Percentiles rank a stretch among this genome's conserved stretches.
phyloP scores from a whole-genome alignment of 2,888 invertebrate genomes.

The Stegophylla sp. region DNA sequence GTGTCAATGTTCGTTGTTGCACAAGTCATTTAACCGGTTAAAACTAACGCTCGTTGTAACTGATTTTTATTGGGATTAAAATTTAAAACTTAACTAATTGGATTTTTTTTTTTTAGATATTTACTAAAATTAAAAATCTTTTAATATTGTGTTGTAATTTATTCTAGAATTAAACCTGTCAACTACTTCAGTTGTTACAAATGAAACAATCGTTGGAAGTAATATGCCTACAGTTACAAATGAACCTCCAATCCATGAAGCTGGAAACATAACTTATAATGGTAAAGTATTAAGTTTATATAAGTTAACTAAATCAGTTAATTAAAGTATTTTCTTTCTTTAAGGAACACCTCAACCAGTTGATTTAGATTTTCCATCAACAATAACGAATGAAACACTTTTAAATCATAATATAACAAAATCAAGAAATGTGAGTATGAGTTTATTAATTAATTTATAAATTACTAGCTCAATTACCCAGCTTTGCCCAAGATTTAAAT shows the following conservation, averaged over 20 bases:
- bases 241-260: conserved; percentile 19
- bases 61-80: neutral
- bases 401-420: conserved; percentile 53
- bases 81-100: too few species aligned
- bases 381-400: conserved; percentile 47
- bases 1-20: too few species aligned
- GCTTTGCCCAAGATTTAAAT: too few species aligned
- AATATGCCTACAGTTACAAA: conserved; percentile 8
- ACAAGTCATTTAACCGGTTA: too few species aligned
- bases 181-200: neutral
- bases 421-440: conserved; percentile 48
- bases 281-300: conserved; percentile 11
- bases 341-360: conserved; percentile 21
- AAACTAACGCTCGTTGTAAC: too few species aligned
- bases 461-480: too few species aligned
- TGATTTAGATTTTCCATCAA: conserved; percentile 26
- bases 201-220: neutral
- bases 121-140: neutral
- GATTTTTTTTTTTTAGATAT: neutral
- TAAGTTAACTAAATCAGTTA: neutral
- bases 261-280: conserved; percentile 20
- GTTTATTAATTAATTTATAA: too few species aligned
- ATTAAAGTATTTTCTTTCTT: neutral
- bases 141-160: neutral
- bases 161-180: conserved; percentile 5